Evolutionary conservation across 2,888 invertebrate species (phyloP).

Genomic region (Tryphoninae sp.): DNA sequence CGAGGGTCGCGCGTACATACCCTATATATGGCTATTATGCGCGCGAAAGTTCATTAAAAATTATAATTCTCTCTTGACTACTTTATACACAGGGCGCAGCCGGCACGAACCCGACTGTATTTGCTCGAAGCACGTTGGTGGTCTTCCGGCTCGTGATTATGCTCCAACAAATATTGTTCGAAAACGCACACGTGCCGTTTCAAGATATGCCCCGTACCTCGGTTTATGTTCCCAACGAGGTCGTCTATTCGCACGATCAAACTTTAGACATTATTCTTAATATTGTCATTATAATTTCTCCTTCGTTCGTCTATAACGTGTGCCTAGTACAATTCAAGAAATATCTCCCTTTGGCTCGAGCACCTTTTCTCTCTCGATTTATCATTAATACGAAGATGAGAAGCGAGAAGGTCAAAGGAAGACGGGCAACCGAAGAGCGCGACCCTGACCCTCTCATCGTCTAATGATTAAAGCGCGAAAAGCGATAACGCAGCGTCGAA

Average conservation of each 20-base stretch:
- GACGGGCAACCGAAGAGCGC: slow-evolving; percentile 30
- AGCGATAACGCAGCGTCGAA: slow-evolving; percentile 18
- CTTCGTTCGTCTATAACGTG: not conserved
- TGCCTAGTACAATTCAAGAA: not conserved
- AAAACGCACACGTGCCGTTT: not conserved
- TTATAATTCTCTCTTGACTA: slow-evolving; percentile 49
- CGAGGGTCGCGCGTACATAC: not conserved
- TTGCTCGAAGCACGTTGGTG: not conserved
- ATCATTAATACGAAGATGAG: not conserved
- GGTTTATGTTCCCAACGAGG: not conserved
- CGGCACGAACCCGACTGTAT: not conserved
- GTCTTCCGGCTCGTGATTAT: slow-evolving; percentile 19
- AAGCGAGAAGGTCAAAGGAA: not conserved
- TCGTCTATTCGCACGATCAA: too few relatives aligned
- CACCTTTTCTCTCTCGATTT: not conserved
- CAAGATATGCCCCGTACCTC: too few relatives aligned
- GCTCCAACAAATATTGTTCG: slow-evolving; percentile 5
- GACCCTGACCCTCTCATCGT: slow-evolving; percentile 44
- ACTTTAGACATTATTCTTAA: not conserved
- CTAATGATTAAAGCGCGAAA: slow-evolving; percentile 3
- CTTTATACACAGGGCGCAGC: slow-evolving; percentile 15
- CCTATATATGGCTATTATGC: slow-evolving; percentile 14
- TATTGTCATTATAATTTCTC: slow-evolving; percentile 8
- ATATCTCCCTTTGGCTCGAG: not conserved
- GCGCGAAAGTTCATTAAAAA: slow-evolving; percentile 46